Conservation (phyloP, 2,797 vertebrate species). For the Propithecus deckenii region DNA sequence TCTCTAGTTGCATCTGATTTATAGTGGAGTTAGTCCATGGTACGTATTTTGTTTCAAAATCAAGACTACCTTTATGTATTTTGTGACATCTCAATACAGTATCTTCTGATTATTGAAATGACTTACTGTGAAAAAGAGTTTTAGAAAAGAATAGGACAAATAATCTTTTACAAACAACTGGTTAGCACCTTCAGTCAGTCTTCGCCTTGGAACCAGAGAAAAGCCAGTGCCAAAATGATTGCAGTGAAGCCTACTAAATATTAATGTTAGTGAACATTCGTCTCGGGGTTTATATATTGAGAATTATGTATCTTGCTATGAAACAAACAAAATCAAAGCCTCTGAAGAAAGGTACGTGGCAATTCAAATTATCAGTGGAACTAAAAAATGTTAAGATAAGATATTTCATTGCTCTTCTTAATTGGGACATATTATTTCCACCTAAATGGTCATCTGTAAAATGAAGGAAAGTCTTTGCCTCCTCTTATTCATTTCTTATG, state of each 20-base stretch:
- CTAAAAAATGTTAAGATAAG: not conserved
- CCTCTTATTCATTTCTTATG: not conserved
- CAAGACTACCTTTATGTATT: not conserved
- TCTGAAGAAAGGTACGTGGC: not conserved
- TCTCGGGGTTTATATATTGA: not conserved
- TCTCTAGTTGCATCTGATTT: not conserved
- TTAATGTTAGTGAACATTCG: not conserved
- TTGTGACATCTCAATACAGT: not conserved
- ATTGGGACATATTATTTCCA: not conserved
- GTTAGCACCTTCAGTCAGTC: not conserved
- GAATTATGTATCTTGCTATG: not conserved
- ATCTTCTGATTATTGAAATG: not conserved
- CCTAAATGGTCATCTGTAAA: not conserved
- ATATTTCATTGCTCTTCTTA: not conserved
- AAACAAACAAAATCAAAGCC: not conserved
- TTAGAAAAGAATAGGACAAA: not conserved
- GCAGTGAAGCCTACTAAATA: not conserved
- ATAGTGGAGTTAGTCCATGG: not conserved
- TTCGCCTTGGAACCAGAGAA: fast-evolving
- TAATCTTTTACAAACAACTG: not conserved
- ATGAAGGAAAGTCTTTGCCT: not conserved
- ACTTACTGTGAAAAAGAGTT: not conserved
- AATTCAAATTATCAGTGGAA: not conserved
- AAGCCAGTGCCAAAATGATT: not conserved
- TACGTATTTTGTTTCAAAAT: not conserved